Conservation (phyloP, 2,113 vertebrate genomes). For the Pavo muticus region DNA sequence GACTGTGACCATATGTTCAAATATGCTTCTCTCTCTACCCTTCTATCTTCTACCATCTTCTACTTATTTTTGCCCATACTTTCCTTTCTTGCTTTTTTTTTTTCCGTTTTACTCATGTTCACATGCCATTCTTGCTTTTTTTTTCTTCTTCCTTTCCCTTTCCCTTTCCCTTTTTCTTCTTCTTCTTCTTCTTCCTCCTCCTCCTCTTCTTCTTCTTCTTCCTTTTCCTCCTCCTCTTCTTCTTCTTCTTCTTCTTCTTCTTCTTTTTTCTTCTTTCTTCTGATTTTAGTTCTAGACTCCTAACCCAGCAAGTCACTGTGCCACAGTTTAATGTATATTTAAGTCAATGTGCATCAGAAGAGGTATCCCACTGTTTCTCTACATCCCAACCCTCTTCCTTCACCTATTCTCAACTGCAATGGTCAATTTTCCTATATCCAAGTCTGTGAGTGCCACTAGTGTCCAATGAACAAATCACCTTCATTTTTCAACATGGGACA, state of each 20-base stretch:
- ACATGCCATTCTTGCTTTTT: too few species aligned
- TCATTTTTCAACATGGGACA: neutral
- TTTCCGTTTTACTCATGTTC: neutral
- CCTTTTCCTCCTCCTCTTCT: neutral
- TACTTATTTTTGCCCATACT: neutral
- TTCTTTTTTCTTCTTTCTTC: neutral
- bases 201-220: neutral
- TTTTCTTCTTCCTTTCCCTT: too few species aligned
- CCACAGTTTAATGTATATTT: fast-evolving
- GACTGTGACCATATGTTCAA: neutral
- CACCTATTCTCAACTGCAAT: neutral
- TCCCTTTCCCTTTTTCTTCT: neutral
- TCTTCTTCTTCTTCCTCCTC: too few species aligned
- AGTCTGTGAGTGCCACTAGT: neutral
- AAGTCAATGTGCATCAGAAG: neutral
- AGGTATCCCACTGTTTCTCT: neutral
- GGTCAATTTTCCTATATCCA: neutral
- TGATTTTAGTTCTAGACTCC: neutral
- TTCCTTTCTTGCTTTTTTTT: neutral
- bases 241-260: too few species aligned
- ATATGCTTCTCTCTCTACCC: neutral
- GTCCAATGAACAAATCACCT: neutral
- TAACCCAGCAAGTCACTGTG: neutral
- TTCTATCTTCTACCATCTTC: too few species aligned
- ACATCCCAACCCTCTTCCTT: neutral